Evolutionary conservation across 2,888 invertebrate species (phyloP).

Genomic region (Cephonodes hylas): DNA sequence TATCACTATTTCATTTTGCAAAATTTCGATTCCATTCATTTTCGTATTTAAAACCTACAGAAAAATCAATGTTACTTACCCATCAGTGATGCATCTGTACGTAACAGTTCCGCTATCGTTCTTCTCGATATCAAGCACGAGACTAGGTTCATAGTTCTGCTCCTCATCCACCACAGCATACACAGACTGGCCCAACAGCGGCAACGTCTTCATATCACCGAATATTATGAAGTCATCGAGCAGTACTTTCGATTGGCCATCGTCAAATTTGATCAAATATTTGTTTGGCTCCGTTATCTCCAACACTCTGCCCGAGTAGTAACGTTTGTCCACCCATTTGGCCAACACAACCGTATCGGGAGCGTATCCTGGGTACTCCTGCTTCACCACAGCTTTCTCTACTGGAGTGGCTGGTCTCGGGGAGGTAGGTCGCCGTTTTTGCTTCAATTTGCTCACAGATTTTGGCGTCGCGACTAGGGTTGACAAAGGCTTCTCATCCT

Average conservation of each 20-base stretch:
- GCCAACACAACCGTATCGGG: constrained; percentile 81
- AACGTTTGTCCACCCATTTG: constrained; percentile 85
- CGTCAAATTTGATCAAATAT: constrained; percentile 83
- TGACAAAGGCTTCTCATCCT: constrained; percentile 64
- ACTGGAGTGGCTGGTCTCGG: constrained; percentile 72
- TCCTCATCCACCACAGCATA: constrained; percentile 79
- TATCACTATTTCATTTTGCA: no score
- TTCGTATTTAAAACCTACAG: no score
- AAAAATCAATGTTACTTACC: no score
- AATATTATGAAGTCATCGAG: constrained; percentile 83
- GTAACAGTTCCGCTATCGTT: constrained; percentile 68
- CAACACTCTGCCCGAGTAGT: constrained; percentile 83
- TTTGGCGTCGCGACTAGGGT: constrained; percentile 66
- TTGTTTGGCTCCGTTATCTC: constrained; percentile 81
- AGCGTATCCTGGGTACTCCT: constrained; percentile 62
- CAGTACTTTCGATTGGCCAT: constrained; percentile 81
- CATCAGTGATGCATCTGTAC: constrained; percentile 74
- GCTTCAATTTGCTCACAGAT: constrained; percentile 67
- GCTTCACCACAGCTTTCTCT: constrained; percentile 54
- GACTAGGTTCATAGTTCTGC: constrained; percentile 78
- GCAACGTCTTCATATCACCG: constrained; percentile 73
- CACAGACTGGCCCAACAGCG: constrained; percentile 77
- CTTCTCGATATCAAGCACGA: constrained; percentile 71
- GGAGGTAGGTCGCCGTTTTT: constrained; percentile 65
- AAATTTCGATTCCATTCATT: no score